These are phyloP conservation scores for Arnoldichthys spilopterus DNA, from an alignment of 2,797 vertebrate genomes.

Conservation along the genomic window DNA sequence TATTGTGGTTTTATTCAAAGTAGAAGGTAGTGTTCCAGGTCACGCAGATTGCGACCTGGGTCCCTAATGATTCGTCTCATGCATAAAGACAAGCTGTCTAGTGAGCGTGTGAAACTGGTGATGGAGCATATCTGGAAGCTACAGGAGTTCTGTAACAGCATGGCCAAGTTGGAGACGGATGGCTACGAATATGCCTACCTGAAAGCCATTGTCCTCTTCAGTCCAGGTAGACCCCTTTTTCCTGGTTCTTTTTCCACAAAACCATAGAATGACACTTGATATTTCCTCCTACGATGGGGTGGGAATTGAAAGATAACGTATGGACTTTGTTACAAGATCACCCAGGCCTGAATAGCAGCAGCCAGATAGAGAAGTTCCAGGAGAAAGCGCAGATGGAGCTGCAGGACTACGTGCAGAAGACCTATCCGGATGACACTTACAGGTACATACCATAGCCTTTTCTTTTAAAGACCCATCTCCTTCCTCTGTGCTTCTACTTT, in stretches of 20 bases:
- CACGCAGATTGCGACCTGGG: background rate
- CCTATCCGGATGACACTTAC: conserved; percentile 95
- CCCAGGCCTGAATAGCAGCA: conserved; percentile 90
- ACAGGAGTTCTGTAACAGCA: conserved; percentile 99
- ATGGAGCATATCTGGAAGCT: conserved; percentile 99
- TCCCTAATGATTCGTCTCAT: conserved; percentile 15
- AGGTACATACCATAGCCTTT: conserved; percentile 71
- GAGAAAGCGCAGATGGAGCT: conserved; percentile 99
- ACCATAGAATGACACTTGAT: background rate
- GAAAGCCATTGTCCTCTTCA: conserved; percentile 98
- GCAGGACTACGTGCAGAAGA: conserved; percentile 98
- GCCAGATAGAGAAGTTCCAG: conserved; percentile 97
- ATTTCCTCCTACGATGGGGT: too few species aligned
- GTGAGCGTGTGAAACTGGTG: conserved; percentile 95
- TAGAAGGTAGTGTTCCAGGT: background rate
- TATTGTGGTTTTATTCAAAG: background rate
- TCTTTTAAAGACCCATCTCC: background rate
- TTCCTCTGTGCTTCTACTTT: background rate
- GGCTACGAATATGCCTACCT: conserved; percentile 98
- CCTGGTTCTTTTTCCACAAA: background rate
- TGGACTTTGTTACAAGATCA: conserved; percentile 82
- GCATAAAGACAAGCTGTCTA: conserved; percentile 90
- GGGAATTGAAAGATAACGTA: background rate
- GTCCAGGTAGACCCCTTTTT: conserved; percentile 83
- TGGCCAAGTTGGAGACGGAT: conserved; percentile 93